Evolutionary conservation across 2,888 invertebrate species (phyloP).

Genomic region (Chloromyia formosa): DNA sequence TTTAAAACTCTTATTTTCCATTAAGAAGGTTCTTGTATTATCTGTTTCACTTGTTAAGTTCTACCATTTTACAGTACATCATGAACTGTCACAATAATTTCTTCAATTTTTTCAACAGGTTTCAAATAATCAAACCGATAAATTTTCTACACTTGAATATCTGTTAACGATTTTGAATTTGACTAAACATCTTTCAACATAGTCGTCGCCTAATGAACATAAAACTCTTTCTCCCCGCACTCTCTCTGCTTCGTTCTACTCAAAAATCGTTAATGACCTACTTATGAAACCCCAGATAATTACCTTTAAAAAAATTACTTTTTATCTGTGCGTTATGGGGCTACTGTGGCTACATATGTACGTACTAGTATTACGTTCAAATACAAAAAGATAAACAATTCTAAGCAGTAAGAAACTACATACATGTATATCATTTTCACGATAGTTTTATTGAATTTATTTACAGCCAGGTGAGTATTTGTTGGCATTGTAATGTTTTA

Average conservation of each 20-base stretch:
- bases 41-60: too few species aligned
- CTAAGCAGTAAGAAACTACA: constrained; percentile 4
- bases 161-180: background rate
- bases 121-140: background rate
- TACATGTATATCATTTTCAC: constrained; percentile 22
- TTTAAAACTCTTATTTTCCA: too few species aligned
- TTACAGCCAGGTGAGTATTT: background rate
- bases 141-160: background rate
- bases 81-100: too few species aligned
- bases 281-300: constrained; percentile 42
- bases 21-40: too few species aligned
- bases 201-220: constrained; percentile 24
- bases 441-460: constrained; percentile 4
- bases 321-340: constrained; percentile 26
- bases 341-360: constrained; percentile 11
- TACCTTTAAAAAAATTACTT: constrained; percentile 20
- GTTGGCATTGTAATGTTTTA: constrained; percentile 27
- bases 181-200: constrained; percentile 3
- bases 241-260: background rate
- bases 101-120: too few species aligned
- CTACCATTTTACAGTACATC: too few species aligned
- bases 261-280: constrained; percentile 41
- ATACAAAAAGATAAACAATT: background rate
- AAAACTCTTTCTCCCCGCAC: constrained; percentile 10
- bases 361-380: background rate